phyloP scores from a whole-genome alignment of 2,113 vertebrate species.

The Bubalus kerabau region DNA sequence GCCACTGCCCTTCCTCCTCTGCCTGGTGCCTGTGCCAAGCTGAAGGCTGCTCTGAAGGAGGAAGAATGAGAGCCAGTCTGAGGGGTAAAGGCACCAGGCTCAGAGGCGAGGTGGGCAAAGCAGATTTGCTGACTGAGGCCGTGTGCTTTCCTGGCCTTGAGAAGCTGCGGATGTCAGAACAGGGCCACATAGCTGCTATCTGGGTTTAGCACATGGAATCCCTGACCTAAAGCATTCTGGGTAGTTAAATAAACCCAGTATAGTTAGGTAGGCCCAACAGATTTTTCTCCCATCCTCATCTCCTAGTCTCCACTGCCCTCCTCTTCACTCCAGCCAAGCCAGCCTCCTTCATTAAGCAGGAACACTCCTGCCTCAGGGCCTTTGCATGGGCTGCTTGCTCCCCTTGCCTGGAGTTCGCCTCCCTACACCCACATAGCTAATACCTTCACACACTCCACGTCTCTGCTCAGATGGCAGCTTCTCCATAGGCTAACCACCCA shows the following conservation, averaged over 20 bases:
- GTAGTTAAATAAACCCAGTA: not conserved
- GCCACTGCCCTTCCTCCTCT: not conserved
- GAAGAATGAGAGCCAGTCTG: not conserved
- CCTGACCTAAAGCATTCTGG: not conserved
- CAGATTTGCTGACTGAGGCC: rapidly evolving
- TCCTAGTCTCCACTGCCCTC: not conserved
- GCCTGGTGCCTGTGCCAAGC: not conserved
- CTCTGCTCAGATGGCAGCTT: not conserved
- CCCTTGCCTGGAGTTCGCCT: not conserved
- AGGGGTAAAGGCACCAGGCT: not conserved
- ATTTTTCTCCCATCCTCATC: not conserved
- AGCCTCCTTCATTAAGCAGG: not conserved
- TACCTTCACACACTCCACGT: not conserved
- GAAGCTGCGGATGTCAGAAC: not conserved
- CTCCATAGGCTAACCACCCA: not conserved
- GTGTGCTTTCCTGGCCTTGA: rapidly evolving
- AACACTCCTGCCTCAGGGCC: not conserved
- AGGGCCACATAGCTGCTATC: not conserved
- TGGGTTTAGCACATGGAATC: not conserved
- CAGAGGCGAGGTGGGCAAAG: not conserved
- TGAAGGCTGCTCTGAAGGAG: not conserved
- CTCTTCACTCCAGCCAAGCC: not conserved
- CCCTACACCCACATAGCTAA: not conserved
- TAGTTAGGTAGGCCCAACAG: not conserved
- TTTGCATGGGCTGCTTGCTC: not conserved